These are phyloP conservation scores for Fregata magnificens DNA, from an alignment of 2,113 vertebrate species.

Conservation along the genomic window DNA sequence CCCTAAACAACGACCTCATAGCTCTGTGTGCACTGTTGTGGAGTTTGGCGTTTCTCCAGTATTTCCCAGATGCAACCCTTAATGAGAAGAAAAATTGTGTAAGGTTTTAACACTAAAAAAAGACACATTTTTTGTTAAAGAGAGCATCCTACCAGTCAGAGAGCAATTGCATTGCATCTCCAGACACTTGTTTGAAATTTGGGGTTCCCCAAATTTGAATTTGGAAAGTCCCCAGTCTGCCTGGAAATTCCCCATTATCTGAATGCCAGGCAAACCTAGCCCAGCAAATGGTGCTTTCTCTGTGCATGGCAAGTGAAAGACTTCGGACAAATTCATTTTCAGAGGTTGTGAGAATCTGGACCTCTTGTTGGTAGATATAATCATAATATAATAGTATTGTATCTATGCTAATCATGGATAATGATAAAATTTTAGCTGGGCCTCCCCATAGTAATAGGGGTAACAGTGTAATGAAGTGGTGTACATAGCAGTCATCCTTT, in stretches of 20 bases:
- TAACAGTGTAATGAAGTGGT: not conserved
- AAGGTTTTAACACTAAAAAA: not conserved
- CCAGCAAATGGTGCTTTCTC: not conserved
- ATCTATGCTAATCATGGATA: not conserved
- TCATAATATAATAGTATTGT: not conserved
- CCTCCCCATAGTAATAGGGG: not conserved
- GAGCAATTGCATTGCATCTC: not conserved
- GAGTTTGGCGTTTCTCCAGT: not conserved
- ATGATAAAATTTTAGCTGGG: not conserved
- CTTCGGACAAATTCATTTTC: not conserved
- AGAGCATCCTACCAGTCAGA: not conserved
- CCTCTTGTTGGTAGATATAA: not conserved
- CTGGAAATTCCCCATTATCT: not conserved
- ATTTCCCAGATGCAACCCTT: not conserved
- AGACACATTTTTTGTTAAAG: not conserved
- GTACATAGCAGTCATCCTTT: not conserved
- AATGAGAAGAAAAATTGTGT: not conserved
- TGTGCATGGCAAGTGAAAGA: not conserved
- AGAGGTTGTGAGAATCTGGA: not conserved
- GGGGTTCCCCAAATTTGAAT: not conserved
- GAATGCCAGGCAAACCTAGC: not conserved
- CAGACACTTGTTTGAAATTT: not conserved
- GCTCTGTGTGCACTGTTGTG: not conserved
- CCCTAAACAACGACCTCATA: not conserved
- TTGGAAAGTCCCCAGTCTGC: not conserved